phyloP scores from a whole-genome alignment of 2,113 vertebrate species.

The Chiloscyllium plagiosum region DNA sequence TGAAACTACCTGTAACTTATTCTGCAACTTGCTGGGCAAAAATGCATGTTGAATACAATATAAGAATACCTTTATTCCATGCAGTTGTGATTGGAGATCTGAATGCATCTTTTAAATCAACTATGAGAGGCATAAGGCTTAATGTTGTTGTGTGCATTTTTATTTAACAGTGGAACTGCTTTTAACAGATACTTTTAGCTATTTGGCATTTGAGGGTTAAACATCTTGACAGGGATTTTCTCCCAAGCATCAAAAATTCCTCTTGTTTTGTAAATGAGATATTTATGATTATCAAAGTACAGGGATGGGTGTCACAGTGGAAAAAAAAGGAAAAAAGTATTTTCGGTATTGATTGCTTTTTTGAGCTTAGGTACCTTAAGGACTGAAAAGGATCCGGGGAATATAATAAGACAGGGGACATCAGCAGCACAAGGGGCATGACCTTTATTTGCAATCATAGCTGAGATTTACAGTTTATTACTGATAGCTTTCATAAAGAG shows the following conservation, averaged over 20 bases:
- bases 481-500: conserved; percentile 84
- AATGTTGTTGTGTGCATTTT: not conserved
- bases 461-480: conserved; percentile 84
- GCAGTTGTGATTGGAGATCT: conserved; percentile 6
- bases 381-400: conserved; percentile 58
- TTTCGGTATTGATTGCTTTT: conserved; percentile 37
- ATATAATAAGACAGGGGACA: conserved; percentile 65
- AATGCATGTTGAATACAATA: conserved; percentile 26
- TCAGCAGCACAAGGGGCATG: conserved; percentile 68
- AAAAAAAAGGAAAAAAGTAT: not conserved
- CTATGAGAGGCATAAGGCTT: not conserved
- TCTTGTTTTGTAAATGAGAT: conserved; percentile 31
- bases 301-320: not conserved
- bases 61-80: not conserved
- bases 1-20: conserved; percentile 42
- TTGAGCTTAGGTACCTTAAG: conserved; percentile 54
- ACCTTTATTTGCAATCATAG: conserved; percentile 84
- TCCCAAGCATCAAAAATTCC: conserved; percentile 28
- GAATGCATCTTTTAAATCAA: conserved; percentile 22
- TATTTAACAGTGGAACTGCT: not conserved
- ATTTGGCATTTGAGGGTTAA: not conserved
- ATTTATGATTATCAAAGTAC: conserved; percentile 31
- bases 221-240: not conserved
- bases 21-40: conserved; percentile 22
- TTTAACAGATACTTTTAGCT: not conserved